Percentiles rank a stretch among this genome's conserved stretches.
Evolutionary conservation across 2,797 vertebrate species (phyloP).

Genomic region (Pseudomugil gertrudae): DNA sequence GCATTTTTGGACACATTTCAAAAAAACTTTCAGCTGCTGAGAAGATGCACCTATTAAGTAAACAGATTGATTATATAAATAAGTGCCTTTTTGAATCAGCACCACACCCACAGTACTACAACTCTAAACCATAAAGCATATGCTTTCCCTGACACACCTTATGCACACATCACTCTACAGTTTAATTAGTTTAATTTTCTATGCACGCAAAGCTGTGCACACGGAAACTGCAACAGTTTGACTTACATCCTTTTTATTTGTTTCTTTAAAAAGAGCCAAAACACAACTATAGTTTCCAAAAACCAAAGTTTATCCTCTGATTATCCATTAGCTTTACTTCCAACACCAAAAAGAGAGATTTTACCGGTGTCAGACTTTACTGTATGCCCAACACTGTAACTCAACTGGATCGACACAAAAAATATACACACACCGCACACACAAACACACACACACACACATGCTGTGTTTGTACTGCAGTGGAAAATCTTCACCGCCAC

Average conservation of each 20-base stretch:
- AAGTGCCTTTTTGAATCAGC: conserved; percentile 13
- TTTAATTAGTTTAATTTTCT: background rate
- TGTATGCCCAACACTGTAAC: conserved; percentile 42
- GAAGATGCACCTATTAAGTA: conserved; percentile 15
- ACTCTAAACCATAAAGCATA: conserved; percentile 17
- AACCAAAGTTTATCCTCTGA: background rate
- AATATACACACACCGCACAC: conserved; percentile 35
- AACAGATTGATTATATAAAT: conserved; percentile 20
- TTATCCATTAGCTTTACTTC: conserved; percentile 4
- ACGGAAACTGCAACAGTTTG: conserved; percentile 1
- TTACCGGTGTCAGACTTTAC: background rate
- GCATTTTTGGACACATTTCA: background rate
- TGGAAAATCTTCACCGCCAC: conserved; percentile 87
- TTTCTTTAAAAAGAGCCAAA: background rate
- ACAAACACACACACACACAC: conserved; percentile 24
- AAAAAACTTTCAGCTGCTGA: background rate
- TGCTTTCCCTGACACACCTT: conserved; percentile 45
- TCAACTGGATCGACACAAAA: conserved; percentile 35
- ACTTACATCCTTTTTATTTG: conserved; percentile 28
- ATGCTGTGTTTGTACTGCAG: conserved; percentile 69
- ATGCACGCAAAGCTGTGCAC: background rate
- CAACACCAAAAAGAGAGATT: conserved; percentile 19
- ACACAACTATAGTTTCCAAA: conserved; percentile 7
- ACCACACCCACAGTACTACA: conserved; percentile 15
- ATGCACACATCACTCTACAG: conserved; percentile 16